Conservation (phyloP, 2,888 invertebrate genomes). For the Acleris holmiana region DNA sequence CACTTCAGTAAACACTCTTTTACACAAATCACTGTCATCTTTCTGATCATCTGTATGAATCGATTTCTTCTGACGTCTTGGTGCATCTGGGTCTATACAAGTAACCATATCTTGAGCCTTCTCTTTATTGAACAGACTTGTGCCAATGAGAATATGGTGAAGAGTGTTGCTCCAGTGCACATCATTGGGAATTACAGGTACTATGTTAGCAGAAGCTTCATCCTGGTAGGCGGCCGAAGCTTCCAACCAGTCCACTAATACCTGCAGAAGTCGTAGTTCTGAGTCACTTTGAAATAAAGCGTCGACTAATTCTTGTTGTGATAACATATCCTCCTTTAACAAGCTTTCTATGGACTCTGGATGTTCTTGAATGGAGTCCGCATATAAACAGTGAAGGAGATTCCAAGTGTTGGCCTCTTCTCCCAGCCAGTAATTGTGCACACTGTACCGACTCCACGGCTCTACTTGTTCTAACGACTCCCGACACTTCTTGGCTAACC, state of each 20-base stretch:
- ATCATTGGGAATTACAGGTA: constrained; percentile 81
- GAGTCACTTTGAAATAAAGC: constrained; percentile 78
- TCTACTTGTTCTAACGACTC: constrained; percentile 84
- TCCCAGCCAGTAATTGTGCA: constrained; percentile 86
- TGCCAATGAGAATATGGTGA: constrained; percentile 87
- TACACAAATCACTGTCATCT: constrained; percentile 85
- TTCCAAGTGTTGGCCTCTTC: constrained; percentile 96
- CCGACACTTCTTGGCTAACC: constrained; percentile 86
- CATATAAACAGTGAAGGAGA: constrained; percentile 91
- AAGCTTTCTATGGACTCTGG: constrained; percentile 79
- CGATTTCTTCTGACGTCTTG: constrained; percentile 89
- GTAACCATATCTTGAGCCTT: constrained; percentile 82
- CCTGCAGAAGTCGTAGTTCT: constrained; percentile 88
- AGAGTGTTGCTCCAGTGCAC: constrained; percentile 97
- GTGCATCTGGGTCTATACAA: constrained; percentile 95
- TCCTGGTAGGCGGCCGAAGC: constrained; percentile 93
- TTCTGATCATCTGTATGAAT: constrained; percentile 94
- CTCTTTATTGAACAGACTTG: constrained; percentile 77
- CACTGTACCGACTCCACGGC: constrained; percentile 78
- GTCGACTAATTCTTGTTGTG: constrained; percentile 69
- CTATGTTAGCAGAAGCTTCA: constrained; percentile 72
- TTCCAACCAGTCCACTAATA: constrained; percentile 97
- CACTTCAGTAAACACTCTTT: constrained; percentile 89
- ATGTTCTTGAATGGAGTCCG: constrained; percentile 88
- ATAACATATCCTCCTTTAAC: constrained; percentile 69